Conservation (phyloP, 2,113 vertebrate genomes). For the Neogale vison region DNA sequence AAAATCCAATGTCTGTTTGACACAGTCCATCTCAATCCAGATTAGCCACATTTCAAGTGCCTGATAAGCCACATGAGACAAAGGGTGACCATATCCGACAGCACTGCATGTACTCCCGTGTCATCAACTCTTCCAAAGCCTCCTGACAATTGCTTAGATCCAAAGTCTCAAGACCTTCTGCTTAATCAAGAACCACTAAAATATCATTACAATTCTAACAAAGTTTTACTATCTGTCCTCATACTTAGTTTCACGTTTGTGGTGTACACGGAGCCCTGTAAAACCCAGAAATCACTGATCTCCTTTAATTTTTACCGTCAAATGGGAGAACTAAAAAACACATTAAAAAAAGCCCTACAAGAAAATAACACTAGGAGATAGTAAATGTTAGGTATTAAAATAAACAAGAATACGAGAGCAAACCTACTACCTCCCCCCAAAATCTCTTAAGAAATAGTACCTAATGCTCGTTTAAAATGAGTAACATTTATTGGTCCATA, state of each 20-base stretch:
- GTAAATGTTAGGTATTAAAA: conserved; percentile 10
- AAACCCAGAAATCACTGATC: not conserved
- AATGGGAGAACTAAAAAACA: not conserved
- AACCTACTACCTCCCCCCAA: not conserved
- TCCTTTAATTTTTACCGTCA: conserved; percentile 34
- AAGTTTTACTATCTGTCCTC: not conserved
- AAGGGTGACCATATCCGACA: not conserved
- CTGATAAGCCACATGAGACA: not conserved
- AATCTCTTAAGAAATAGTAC: not conserved
- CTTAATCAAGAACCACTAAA: conserved; percentile 8
- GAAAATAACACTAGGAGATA: not conserved
- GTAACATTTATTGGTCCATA: not conserved
- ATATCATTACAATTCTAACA: not conserved
- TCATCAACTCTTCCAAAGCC: not conserved
- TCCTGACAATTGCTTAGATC: not conserved
- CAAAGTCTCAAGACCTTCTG: not conserved
- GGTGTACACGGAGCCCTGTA: not conserved
- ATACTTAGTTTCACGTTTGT: not conserved
- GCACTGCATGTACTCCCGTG: not conserved
- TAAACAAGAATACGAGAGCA: not conserved
- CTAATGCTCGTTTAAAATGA: not conserved
- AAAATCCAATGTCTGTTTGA: not conserved
- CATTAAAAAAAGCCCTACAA: not conserved
- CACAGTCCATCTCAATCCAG: not conserved
- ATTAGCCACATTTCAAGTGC: not conserved